Evolutionary conservation across 2,113 vertebrate genomes (phyloP), one percentile per base, ranked within the genome.

Genomic region (Callaeas wilsoni): DNA sequence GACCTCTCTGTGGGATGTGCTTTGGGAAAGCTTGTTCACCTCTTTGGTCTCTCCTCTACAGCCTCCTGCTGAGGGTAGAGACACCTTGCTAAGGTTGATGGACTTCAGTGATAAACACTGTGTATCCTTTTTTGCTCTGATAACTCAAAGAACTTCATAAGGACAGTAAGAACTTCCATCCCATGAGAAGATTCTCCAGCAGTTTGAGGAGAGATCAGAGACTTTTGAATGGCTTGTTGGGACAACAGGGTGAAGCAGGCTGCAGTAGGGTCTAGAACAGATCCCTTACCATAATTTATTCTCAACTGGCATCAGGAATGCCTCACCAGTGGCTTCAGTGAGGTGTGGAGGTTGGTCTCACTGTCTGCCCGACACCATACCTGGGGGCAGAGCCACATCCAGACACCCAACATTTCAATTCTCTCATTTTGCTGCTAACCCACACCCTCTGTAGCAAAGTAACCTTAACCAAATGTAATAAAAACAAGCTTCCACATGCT

Each of bases 281-380:
- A 35, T 41, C 0, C 0, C 26, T 71, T 44, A 27, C 4, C 33
- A 25, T 82, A 26, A 53, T 8, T 0, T 76, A 9, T 44, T n/a
- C 29, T 57, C 29, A 56, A 2, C 1, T 89, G 35, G 16, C 2
- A 0, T 25, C 3, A 11, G 27, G 30, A 68, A 32, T 0, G 0
- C 29, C 12, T 42, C 17, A 49, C 2, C 7, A 25, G 11, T 27
- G 41, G 7, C 16, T 71, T 44, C 39, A 9, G 15, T 33, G 35
- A 9, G 15, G 13, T 76, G 44, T 4, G 2, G 49, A 56, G 4
- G 12, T 16, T 93, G 37, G 7, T 56, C 13, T 56, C 29, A 27
- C 1, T 1, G 10, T 29, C 44, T 71, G 39, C 30, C 26, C 39
- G 74, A 13, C 46, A 53, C 26, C 33, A 47, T 7, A n/a, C 1